These are phyloP conservation scores for Pandemis cinnamomeana DNA, from an alignment of 2,888 invertebrate genomes.

Conservation along the genomic window DNA sequence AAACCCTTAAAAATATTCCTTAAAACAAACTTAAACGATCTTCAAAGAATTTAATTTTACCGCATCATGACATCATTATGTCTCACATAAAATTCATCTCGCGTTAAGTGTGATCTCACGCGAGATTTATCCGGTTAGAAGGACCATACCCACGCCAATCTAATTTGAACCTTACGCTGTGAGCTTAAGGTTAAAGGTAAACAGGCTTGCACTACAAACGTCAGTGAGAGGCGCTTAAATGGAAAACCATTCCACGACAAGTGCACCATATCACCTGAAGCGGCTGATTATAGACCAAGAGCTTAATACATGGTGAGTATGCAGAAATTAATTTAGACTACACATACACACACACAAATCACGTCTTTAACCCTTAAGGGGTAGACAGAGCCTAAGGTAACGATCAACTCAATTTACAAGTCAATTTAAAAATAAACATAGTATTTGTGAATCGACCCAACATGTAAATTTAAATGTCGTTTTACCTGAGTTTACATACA, in stretches of 20 bases:
- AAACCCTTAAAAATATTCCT: neutral
- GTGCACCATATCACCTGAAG: conserved; percentile 53
- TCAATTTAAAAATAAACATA: too few species aligned
- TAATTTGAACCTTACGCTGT: conserved; percentile 1
- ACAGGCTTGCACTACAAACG: conserved; percentile 22
- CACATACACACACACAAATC: too few species aligned
- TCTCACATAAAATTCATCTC: conserved; percentile 25
- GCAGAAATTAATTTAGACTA: too few species aligned
- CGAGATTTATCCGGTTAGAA: conserved; percentile 42
- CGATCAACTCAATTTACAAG: too few species aligned
- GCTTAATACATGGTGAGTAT: conserved; percentile 16
- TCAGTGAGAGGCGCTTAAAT: conserved; percentile 48
- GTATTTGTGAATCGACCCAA: too few species aligned
- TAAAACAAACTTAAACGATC: conserved; percentile 8
- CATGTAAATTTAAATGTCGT: too few species aligned
- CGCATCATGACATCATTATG: conserved; percentile 16
- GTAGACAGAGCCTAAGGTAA: too few species aligned
- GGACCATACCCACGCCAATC: conserved; percentile 2
- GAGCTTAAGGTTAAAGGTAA: neutral
- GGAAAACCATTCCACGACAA: conserved; percentile 56
- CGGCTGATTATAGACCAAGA: conserved; percentile 50
- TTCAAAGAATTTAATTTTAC: conserved; percentile 27
- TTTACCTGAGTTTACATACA: too few species aligned
- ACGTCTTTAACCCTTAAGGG: too few species aligned
- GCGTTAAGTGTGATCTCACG: conserved; percentile 39